Evolutionary conservation across 2,888 invertebrate genomes (phyloP), one percentile per base, ranked within the genome.

Genomic region (Diadegma fenestrale): DNA sequence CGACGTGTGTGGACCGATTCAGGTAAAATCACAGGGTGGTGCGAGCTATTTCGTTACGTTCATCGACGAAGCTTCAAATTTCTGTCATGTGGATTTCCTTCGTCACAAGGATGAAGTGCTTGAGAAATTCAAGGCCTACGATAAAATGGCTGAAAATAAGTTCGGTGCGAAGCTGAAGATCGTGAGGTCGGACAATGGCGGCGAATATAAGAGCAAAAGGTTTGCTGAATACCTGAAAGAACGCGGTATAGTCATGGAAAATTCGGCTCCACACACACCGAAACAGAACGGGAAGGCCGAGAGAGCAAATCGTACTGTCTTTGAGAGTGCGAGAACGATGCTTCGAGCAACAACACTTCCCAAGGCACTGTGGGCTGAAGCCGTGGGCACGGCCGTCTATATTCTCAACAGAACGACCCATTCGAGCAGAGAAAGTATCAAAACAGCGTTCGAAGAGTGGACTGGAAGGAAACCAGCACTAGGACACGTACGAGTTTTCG

Each of bases 231-330:
- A 79, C 63, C 68, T 83, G 0, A 63, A 41, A 14, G 3, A 73
- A 22, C 30, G 85, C 30, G 91, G 90, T 3, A 92, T 91, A 8
- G 30, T 48, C 0, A 87, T 88, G 64, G 84, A 89, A 58, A 79
- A 77, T 7, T 84, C 91, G 0, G 87, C 89, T 1, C 87, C 91
- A 0, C 85, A 90, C 66, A 90, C 87, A 1, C 91, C 90, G 1
- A 85, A 91, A 77, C 89, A 90, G 63, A 92, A 92, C 84, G 92
- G 91, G 0, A 78, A 86, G 10, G 86, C 90, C 7, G 89, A 92
- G 68, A 76, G 91, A 30, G 85, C 88, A 17, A 91, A 91, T 73
- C 71, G 90, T 14, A 90, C 91, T 4, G 79, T 92, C 4, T 85
- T 90, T 51, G 89, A 91, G 63, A 73, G 85, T 12, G 90, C 90